A percentile compares a stretch with the other conserved stretches of the same genome.
phyloP scores from a whole-genome alignment of 1,140 invertebrate genomes.

The Bombus consobrinus region DNA sequence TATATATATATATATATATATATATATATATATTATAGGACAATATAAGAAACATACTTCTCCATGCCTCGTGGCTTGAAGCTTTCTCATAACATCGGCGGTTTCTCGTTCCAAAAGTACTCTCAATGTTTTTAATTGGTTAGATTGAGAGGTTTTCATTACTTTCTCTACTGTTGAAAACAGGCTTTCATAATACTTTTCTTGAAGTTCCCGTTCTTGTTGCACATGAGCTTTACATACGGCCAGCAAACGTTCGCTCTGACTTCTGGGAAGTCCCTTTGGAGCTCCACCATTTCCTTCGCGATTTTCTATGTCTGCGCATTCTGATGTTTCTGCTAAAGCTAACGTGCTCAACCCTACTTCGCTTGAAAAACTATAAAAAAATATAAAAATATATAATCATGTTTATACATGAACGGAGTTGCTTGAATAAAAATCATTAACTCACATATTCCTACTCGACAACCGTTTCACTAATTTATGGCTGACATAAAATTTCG shows the following conservation, averaged over 20 bases:
- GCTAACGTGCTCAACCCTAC: conserved; percentile 70
- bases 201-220: conserved; percentile 90
- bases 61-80: conserved; percentile 91
- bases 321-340: conserved; percentile 74
- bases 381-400: conserved; percentile 25
- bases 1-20: neutral
- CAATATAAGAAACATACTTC: conserved; percentile 85
- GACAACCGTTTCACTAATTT: conserved; percentile 91
- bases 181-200: conserved; percentile 93
- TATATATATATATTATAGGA: neutral
- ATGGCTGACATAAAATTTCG: conserved; percentile 89
- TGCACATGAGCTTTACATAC: conserved; percentile 88
- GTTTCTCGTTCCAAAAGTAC: conserved; percentile 88
- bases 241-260: conserved; percentile 87
- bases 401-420: neutral
- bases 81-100: conserved; percentile 91
- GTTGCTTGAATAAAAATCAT: neutral
- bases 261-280: conserved; percentile 84
- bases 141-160: conserved; percentile 89
- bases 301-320: conserved; percentile 77
- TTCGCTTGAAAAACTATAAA: conserved; percentile 77
- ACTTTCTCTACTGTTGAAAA: conserved; percentile 90
- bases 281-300: conserved; percentile 81
- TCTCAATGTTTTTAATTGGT: conserved; percentile 89
- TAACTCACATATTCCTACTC: conserved; percentile 91